Base-by-base conservation (phyloP, 2,888 invertebrate species). In the Pseudococcus longispinus region DNA sequence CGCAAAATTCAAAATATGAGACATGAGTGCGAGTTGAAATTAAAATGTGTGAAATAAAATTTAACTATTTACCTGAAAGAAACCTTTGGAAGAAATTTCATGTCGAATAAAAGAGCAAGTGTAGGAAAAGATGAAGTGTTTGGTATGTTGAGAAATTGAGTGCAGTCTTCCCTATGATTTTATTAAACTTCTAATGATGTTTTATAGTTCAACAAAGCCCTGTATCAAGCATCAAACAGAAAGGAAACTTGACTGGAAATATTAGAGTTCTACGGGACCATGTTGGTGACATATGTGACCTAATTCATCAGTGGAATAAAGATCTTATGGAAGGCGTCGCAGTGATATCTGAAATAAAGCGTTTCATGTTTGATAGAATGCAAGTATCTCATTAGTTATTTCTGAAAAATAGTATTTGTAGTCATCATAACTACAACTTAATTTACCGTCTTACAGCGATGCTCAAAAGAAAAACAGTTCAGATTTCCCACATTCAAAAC, bases 241-340 rank as follows among this genome's bases (percentile, higher is more conserved):
- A 65, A 65, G 83, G 83, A 4, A 87, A 87, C 60, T 46, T 87
- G 46, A 85, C 87, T n/a, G 87, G 87, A 42, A 87, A 87, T 83
- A 65, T 37, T 32, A 60, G 85, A 15, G 42, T 87, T 5, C 15
- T 85, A 20, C 26, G 82, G 44, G 87, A 87, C 44, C 85, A 85
- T 32, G 32, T 85, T 11, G 42, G 42, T 11, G 83, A 83, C 37
- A 70, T 87, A 23, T 70, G 46, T 70, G 29, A 60, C 15, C 32
- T 42, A 1, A 82, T 85, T 29, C 60, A 87, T 9, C 65, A 51
- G n/a, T 87, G 85, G 85, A 74, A 86, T 70, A 23, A 46, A 42
- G 77, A 86, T 26, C 46, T 86, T 3, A 23, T 80, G 15, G 80
- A 86, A 55, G 86, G 86, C 11, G 46, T 32, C 20, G n/a, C 20